phyloP scores from a whole-genome alignment of 2,888 invertebrate species.

The Ectemnius cavifrons region DNA sequence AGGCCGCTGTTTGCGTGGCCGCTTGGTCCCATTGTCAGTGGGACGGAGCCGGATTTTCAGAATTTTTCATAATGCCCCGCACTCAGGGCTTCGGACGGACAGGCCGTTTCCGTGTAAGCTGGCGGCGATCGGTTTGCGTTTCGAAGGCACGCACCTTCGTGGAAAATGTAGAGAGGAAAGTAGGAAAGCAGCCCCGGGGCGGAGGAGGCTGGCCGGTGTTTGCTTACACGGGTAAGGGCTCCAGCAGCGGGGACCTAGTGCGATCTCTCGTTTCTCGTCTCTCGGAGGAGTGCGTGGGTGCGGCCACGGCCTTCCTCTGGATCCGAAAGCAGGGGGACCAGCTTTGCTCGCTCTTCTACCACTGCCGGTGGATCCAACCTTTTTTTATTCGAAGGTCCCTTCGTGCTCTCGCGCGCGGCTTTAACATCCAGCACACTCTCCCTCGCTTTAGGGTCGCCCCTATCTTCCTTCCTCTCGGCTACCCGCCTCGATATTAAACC shows the following conservation, averaged over 20 bases:
- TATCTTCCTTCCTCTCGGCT: slow-evolving; percentile 62
- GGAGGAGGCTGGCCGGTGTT: slow-evolving; percentile 46
- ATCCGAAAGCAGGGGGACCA: slow-evolving; percentile 52
- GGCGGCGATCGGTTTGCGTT: slow-evolving; percentile 28
- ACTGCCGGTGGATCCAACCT: slow-evolving; percentile 53
- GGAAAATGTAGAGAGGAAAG: slow-evolving; percentile 40
- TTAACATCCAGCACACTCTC: slow-evolving; percentile 60
- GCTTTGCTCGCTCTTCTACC: slow-evolving; percentile 26
- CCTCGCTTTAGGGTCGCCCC: slow-evolving; percentile 66
- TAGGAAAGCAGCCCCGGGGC: slow-evolving; percentile 38
- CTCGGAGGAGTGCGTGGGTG: slow-evolving; percentile 63
- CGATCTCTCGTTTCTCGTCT: slow-evolving; percentile 43
- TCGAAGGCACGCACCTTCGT: slow-evolving; percentile 42
- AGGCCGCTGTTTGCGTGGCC: too few species aligned
- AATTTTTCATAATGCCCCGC: neutral
- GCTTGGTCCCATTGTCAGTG: neutral
- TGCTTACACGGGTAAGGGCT: slow-evolving; percentile 59
- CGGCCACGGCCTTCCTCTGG: slow-evolving; percentile 55
- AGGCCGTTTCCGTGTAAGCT: neutral
- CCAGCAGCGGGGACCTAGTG: slow-evolving; percentile 57
- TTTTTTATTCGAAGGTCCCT: slow-evolving; percentile 69
- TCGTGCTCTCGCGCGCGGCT: slow-evolving; percentile 52
- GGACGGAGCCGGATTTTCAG: slow-evolving; percentile 5
- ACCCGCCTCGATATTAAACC: slow-evolving; percentile 64
- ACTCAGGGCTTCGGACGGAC: neutral